phyloP scores from a whole-genome alignment of 2,888 invertebrate genomes.

The Stictocephala bisonia region DNA sequence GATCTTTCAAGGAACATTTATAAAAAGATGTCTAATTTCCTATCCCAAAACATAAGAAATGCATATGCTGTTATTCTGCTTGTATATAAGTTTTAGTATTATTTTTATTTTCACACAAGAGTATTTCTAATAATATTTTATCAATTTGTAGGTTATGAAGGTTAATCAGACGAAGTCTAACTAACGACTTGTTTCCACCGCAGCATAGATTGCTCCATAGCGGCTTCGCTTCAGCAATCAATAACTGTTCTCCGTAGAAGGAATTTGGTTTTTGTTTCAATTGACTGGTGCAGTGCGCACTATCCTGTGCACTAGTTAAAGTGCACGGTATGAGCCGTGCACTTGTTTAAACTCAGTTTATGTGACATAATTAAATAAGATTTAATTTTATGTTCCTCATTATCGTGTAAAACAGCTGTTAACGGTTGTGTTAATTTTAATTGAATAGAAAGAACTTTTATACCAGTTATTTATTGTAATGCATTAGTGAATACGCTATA shows the following conservation, averaged over 20 bases:
- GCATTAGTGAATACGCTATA: slow-evolving; percentile 29
- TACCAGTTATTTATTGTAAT: slow-evolving; percentile 34
- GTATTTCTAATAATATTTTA: no score
- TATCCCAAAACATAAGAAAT: no score
- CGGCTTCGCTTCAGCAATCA: slow-evolving; percentile 29
- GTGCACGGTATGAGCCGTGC: slow-evolving; percentile 20
- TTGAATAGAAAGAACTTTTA: slow-evolving; percentile 26
- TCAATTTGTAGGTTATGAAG: slow-evolving; percentile 18
- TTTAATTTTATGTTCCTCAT: slow-evolving; percentile 35
- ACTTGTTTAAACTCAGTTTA: slow-evolving; percentile 1
- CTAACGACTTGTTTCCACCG: not conserved
- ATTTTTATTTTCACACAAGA: no score
- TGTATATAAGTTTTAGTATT: no score
- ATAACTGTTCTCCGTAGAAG: not conserved
- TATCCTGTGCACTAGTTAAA: no score
- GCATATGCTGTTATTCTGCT: no score
- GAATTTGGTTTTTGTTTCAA: slow-evolving; percentile 11
- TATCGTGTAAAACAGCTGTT: slow-evolving; percentile 35
- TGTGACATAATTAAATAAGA: slow-evolving; percentile 9
- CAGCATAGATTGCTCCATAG: slow-evolving; percentile 15
- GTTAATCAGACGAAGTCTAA: not conserved
- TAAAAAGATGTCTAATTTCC: not conserved
- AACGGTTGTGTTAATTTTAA: slow-evolving; percentile 35
- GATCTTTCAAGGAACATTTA: not conserved
- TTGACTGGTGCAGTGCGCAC: slow-evolving; percentile 19